Evolutionary conservation across 2,113 vertebrate species (phyloP), one percentile per base, ranked within the genome.

Genomic region (Empidonax alnorum): DNA sequence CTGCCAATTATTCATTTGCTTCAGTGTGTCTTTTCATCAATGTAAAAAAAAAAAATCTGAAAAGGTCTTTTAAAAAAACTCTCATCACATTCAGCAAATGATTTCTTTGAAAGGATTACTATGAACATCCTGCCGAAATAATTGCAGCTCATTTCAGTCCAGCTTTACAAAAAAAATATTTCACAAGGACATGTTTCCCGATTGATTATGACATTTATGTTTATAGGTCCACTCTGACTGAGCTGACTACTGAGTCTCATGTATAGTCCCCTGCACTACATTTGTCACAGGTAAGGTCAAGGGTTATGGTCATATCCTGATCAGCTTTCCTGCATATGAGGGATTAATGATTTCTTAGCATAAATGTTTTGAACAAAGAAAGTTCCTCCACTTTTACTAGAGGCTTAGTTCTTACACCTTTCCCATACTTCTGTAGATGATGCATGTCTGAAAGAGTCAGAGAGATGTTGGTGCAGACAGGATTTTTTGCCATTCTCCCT

Each of bases 51-150:
- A 67, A 15, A 44, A 61, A 27, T 37, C 63, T 74, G 24, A 95
- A 95, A 93, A 87, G 33, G 47, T 65, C 46, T 92, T 73, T 87
- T 76, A 52, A 95, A 94, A 93, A 84, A 73, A 85, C 50, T 55
- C 72, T 90, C 80, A 91, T 96, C 84, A 63, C 30, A 73, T 96
- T 94, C 78, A 88, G 66, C 84, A 93, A 95, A 88, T 91, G 7
- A 93, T 85, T 97, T 93, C 73, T 95, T 89, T 96, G 91, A 93
- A 96, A 95, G 85, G 79, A 69, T 79, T 84, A 87, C 93, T 96
- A 77, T 91, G 87, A 97, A 92, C 61, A 83, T 85, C 42, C 77
- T 94, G 41, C 63, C 85, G 92, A 95, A 96, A 95, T 93, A 90
- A 97, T 83, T 96, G 92, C 71, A 52, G 72, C 63, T 94, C 65